These are phyloP conservation scores for Gerris lacustris DNA, from an alignment of 2,888 invertebrate species.

Conservation along the genomic window DNA sequence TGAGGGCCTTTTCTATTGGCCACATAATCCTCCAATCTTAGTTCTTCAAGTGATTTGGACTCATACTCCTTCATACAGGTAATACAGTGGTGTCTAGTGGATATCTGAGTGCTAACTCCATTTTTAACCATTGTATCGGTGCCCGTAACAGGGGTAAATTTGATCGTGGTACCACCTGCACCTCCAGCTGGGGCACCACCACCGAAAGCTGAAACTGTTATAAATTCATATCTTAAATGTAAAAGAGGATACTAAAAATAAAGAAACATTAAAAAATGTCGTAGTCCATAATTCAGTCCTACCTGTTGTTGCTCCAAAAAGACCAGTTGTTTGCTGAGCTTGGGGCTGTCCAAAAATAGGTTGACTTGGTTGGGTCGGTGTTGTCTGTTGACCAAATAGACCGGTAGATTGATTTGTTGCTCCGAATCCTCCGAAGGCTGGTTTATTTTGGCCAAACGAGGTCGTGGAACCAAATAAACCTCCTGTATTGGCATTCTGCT, in stretches of 20 bases:
- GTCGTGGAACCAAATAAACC: constrained; percentile 49
- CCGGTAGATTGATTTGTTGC: constrained; percentile 41
- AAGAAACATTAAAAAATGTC: not conserved
- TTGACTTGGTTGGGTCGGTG: constrained; percentile 36
- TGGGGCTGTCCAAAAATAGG: constrained; percentile 41
- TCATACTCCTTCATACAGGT: constrained; percentile 99
- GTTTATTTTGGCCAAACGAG: constrained; percentile 53
- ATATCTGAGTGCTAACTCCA: constrained; percentile 71
- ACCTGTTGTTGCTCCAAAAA: constrained; percentile 36
- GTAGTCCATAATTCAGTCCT: not conserved
- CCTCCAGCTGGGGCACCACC: constrained; percentile 35
- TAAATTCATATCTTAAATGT: not conserved
- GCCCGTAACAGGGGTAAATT: constrained; percentile 76
- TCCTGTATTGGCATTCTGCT: constrained; percentile 39
- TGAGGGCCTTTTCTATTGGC: constrained; percentile 72
- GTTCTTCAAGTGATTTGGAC: constrained; percentile 82
- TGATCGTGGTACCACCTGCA: constrained; percentile 60
- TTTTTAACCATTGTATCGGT: constrained; percentile 85
- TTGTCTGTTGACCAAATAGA: constrained; percentile 47
- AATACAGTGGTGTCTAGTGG: constrained; percentile 90
- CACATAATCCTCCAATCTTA: constrained; percentile 84
- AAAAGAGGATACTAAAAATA: not conserved
- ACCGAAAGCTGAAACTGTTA: constrained; percentile 11
- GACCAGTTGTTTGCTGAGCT: constrained; percentile 39
- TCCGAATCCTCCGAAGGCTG: constrained; percentile 40